phyloP scores from a whole-genome alignment of 1,140 invertebrate genomes.

The Nasonia longicornis region DNA sequence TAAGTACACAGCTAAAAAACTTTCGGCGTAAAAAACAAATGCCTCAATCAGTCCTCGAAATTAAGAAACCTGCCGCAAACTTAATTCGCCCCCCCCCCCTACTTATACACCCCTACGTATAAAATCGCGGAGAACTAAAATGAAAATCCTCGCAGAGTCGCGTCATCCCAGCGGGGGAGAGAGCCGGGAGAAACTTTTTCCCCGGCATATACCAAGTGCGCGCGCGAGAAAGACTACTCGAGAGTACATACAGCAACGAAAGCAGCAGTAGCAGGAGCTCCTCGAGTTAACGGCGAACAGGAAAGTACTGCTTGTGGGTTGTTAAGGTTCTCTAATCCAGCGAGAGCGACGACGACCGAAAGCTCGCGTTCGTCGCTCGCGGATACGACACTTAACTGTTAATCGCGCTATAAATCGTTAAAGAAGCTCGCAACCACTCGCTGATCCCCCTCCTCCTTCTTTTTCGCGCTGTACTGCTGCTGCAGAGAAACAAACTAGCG shows the following conservation, averaged over 20 bases:
- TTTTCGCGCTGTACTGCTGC: not conserved
- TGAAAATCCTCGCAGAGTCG: not conserved
- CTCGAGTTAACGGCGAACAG: not conserved
- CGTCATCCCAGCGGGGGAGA: not conserved
- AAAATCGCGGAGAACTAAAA: not conserved
- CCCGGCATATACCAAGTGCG: not conserved
- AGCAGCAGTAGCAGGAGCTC: not conserved
- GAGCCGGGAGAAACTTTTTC: not conserved
- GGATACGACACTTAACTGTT: constrained; percentile 3
- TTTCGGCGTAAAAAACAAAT: too few relatives aligned
- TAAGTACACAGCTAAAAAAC: too few relatives aligned
- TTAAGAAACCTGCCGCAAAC: not conserved
- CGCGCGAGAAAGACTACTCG: too few relatives aligned
- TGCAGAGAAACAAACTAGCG: not conserved
- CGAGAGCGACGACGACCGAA: not conserved
- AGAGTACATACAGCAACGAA: not conserved
- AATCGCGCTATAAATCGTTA: constrained; percentile 14
- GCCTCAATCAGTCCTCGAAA: not conserved
- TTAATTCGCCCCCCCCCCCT: not conserved
- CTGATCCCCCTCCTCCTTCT: not conserved
- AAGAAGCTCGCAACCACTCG: constrained; percentile 9
- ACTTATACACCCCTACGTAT: not conserved
- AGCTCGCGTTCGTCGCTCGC: not conserved
- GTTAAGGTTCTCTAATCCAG: constrained; percentile 14
- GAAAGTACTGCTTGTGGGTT: not conserved